Conservation (phyloP, 2,797 vertebrate species). For the Ispidina picta region DNA sequence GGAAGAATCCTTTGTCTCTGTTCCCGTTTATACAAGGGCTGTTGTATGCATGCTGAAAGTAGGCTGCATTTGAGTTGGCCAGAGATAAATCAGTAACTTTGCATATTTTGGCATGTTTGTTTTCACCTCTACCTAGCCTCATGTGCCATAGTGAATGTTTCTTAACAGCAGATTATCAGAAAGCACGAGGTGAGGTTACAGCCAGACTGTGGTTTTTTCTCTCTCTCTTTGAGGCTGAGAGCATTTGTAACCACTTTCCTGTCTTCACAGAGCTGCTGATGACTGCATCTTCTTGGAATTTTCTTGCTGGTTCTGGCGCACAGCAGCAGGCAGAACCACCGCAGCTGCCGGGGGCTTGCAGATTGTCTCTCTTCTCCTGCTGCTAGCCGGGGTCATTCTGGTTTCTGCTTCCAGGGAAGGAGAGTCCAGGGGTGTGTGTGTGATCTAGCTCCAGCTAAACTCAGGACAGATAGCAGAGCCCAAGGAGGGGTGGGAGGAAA, state of each 20-base stretch:
- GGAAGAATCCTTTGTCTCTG: neutral
- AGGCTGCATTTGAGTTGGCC: neutral
- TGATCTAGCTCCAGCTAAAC: conserved; percentile 10
- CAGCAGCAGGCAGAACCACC: conserved; percentile 56
- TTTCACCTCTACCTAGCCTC: neutral
- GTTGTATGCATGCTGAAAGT: neutral
- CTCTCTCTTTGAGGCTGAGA: conserved; percentile 45
- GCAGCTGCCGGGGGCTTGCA: conserved; percentile 27
- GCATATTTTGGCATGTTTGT: neutral
- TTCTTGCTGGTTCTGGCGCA: conserved; percentile 69
- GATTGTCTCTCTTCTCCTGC: conserved; percentile 62
- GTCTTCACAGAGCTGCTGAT: conserved; percentile 80
- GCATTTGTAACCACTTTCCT: conserved; percentile 72
- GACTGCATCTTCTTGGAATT: conserved; percentile 84
- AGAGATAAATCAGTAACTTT: neutral
- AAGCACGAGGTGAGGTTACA: conserved; percentile 27
- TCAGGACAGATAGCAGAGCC: neutral
- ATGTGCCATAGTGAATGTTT: neutral
- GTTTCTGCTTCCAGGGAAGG: neutral
- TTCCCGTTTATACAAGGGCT: neutral
- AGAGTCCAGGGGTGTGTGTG: neutral
- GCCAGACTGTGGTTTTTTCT: conserved; percentile 47
- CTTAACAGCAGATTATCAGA: conserved; percentile 31
- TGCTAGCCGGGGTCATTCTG: neutral
- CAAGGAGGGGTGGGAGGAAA: neutral